Evolutionary conservation across 1,140 invertebrate genomes (phyloP), one percentile per base, ranked within the genome.

Genomic region (Adelges cooleyi): DNA sequence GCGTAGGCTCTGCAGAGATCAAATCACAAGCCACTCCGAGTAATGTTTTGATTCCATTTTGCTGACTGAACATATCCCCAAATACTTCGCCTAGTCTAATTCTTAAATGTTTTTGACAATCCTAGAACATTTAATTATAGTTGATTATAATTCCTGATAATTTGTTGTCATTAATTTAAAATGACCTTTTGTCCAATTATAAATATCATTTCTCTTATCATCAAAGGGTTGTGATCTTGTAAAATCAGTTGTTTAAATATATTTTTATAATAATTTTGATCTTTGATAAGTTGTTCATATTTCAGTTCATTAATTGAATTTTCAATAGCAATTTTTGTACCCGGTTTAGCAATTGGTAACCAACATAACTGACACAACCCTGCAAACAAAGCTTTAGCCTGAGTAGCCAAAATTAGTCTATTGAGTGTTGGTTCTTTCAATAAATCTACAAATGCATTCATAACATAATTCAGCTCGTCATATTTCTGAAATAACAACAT

Each of bases 191-290:
- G 17, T n/a, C 56, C 42, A 18, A 62, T n/a, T 22, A 48, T 5
- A 48, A 62, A 62, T 33, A 62, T 48, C 15, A 62, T 48, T 33
- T 62, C 25, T 29, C 40, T 23, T 20, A 62, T 62, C 18, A 62
- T 11, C 8, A 62, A 48, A 15, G 27, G 42, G 46, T 62, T 13
- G 27, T 18, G 18, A 4, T 62, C 18, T 15, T 10, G 25, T 5
- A 62, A 27, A 48, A 62, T 48, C 0, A 48, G 5, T 33, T 62
- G 8, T 10, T 29, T 29, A 13, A 62, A 42, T 27, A 48, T 33
- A 13, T 29, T 29, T 48, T 62, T 46, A 33, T 46, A 62, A 15
- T 0, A 15, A 9, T 33, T 22, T 27, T 62, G 56, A 20, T 62
- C 56, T 1, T 48, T 20, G 8, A 48, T 46, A 17, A 62, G 44